Evolutionary conservation across 2,797 vertebrate species (phyloP), one percentile per base, ranked within the genome.

Genomic region (Tympanoctomys barrerae): DNA sequence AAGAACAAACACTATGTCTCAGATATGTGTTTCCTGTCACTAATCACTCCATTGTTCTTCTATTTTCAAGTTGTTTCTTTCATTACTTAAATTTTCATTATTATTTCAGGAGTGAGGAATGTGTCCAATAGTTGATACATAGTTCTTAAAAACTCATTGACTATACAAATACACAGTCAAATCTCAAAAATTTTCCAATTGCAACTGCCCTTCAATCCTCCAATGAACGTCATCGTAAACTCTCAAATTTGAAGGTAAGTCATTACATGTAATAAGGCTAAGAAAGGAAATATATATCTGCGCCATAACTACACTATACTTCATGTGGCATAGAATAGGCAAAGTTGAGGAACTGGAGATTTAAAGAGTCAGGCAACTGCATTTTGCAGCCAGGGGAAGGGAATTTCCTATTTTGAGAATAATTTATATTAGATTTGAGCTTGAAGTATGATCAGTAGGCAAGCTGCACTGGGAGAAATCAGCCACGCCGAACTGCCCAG

Each of bases 21-120:
- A 93, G 36, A 64, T 21, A 73, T 36, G 57, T 33, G 5, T 81
- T 59, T 1, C 62, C 57, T 52, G 36, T 68, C 46, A 13, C n/a
- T 28, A 87, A 36, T 14, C 66, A 22, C 9, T 16, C 10, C 13
- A 66, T 89, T 18, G 2, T 82, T 66, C 61, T 64, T 26, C 75
- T 75, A 64, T 64, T 84, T 66, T 9, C 33, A 93, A 18, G 4
- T 71, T 85, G 46, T 80, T 95, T 59, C 66, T 87, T 91, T 95
- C n/a, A 87, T 61, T 71, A 46, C 59, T 61, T 33, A 89, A 66
- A 49, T 21, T 33, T 90, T 54, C 71, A 57, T 28, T 95, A 59
- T 80, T 70, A 87, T 89, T 84, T 13, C 3, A 21, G 16, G 19
- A 24, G 26, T 2, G 8, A 16, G 16, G 21, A 2, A 36, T n/a